phyloP scores from a whole-genome alignment of 2,888 invertebrate species.

The Epinotia bilunana region DNA sequence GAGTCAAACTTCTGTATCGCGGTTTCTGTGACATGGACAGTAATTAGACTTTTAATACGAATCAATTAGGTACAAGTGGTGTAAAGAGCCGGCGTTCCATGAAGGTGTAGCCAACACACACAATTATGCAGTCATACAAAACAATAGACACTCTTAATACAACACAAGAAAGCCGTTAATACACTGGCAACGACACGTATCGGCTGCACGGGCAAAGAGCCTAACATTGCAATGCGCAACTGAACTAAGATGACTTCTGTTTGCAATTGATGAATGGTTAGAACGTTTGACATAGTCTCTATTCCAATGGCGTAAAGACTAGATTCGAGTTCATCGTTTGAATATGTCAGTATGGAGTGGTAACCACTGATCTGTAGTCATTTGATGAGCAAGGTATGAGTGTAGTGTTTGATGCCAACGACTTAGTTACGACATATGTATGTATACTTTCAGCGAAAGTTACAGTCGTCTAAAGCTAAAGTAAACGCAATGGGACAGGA shows the following conservation, averaged over 20 bases:
- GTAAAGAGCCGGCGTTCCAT: constrained; percentile 42
- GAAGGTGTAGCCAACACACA: constrained; percentile 41
- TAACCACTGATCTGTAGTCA: constrained; percentile 25
- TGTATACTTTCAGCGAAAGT: not conserved
- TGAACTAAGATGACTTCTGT: constrained; percentile 22
- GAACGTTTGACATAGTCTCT: not conserved
- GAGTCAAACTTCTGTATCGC: constrained; percentile 9
- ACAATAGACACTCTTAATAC: constrained; percentile 22
- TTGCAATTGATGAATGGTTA: not conserved
- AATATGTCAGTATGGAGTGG: not conserved
- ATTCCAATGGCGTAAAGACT: not conserved
- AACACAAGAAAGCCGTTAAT: not conserved
- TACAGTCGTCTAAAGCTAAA: too few relatives aligned
- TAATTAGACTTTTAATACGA: constrained; percentile 55
- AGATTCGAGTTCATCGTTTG: not conserved
- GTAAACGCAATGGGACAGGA: too few relatives aligned
- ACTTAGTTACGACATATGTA: not conserved
- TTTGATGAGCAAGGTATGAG: constrained; percentile 6
- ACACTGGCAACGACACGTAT: not conserved
- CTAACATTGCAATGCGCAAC: constrained; percentile 27
- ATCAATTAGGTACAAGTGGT: constrained; percentile 55
- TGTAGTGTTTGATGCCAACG: constrained; percentile 18
- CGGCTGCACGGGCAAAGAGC: not conserved
- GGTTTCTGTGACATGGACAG: constrained; percentile 22
- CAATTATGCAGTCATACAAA: constrained; percentile 9